phyloP scores from a whole-genome alignment of 1,140 invertebrate species.

The Leptopilina boulardi region DNA sequence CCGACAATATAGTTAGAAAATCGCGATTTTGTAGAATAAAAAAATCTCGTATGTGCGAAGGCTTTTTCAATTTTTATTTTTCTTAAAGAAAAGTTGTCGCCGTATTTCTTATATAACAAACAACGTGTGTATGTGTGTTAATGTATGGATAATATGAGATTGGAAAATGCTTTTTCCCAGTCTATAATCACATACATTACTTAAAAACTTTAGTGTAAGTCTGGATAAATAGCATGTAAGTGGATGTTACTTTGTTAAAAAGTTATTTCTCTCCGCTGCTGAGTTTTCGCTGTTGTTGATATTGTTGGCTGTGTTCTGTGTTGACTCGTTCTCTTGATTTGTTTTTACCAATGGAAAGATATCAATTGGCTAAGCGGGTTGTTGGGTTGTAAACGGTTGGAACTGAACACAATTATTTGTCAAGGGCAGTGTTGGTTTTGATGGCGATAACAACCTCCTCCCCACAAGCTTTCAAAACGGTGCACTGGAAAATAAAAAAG shows the following conservation, averaged over 20 bases:
- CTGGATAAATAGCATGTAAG: conserved; percentile 65
- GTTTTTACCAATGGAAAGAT: conserved; percentile 71
- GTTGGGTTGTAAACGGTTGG: conserved; percentile 67
- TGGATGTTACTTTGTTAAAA: conserved; percentile 70
- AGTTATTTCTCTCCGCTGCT: conserved; percentile 62
- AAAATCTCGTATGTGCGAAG: conserved; percentile 70
- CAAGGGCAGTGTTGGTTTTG: conserved; percentile 94
- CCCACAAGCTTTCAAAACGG: conserved; percentile 92
- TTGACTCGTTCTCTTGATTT: conserved; percentile 61
- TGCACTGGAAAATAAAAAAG: conserved; percentile 82
- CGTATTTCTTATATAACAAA: conserved; percentile 73
- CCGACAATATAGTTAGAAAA: conserved; percentile 45
- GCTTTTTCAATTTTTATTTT: conserved; percentile 73
- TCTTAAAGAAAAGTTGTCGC: conserved; percentile 70
- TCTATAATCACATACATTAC: conserved; percentile 66
- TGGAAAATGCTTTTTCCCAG: conserved; percentile 62
- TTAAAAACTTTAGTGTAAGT: conserved; percentile 67
- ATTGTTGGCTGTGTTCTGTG: conserved; percentile 68
- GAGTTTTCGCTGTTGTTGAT: conserved; percentile 49
- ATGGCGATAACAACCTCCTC: conserved; percentile 96
- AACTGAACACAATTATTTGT: conserved; percentile 86
- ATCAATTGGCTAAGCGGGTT: conserved; percentile 73
- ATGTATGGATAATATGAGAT: conserved; percentile 61
- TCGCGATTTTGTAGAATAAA: conserved; percentile 51
- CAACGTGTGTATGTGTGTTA: conserved; percentile 66